These are phyloP conservation scores for Macquaria australasica DNA, from an alignment of 2,113 vertebrate species.

Conservation along the genomic window DNA sequence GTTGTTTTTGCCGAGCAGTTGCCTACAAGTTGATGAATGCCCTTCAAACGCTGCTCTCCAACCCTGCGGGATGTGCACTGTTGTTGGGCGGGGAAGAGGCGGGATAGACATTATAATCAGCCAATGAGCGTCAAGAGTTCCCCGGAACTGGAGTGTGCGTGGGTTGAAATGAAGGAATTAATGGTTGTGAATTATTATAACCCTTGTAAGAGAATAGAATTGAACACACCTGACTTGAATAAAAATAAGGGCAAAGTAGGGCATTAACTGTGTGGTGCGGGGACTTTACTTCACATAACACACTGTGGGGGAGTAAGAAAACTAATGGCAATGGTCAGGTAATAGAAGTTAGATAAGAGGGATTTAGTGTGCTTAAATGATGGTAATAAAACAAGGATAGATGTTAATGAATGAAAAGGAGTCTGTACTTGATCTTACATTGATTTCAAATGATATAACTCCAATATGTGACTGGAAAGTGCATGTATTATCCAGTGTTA, in stretches of 20 bases:
- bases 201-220: not conserved
- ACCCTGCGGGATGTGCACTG: not conserved
- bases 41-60: slow-evolving; percentile 27
- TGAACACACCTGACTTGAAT: not conserved
- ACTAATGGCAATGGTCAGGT: not conserved
- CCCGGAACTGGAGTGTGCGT: not conserved
- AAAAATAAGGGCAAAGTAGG: not conserved
- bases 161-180: not conserved
- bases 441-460: not conserved
- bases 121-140: slow-evolving; percentile 60
- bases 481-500: not conserved
- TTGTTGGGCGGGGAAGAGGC: slow-evolving; percentile 13
- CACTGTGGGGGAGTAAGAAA: not conserved
- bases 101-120: slow-evolving; percentile 40
- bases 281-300: not conserved
- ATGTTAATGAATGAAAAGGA: not conserved
- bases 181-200: too few species aligned
- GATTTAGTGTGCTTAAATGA: too few species aligned
- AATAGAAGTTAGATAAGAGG: not conserved
- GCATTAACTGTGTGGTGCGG: not conserved
- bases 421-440: not conserved
- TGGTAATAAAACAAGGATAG: not conserved
- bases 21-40: not conserved
- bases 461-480: not conserved
- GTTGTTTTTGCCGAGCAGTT: not conserved